Conservation (phyloP, 2,888 invertebrate species). For the Maniola hyperantus region DNA sequence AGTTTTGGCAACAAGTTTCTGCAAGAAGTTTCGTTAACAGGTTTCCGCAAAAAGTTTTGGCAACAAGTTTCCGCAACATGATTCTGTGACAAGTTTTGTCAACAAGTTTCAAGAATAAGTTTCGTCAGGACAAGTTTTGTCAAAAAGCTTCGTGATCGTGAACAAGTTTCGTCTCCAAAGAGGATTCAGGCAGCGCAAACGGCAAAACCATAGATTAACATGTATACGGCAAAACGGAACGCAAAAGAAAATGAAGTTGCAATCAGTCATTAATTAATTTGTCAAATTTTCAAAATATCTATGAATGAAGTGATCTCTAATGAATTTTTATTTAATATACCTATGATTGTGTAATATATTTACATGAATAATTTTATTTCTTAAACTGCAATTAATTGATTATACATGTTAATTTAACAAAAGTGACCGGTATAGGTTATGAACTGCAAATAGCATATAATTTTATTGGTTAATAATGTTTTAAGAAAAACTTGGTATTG, state of each 20-base stretch:
- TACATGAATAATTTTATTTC: constrained; percentile 48
- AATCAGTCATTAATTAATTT: constrained; percentile 53
- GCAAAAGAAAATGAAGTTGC: constrained; percentile 52
- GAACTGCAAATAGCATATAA: constrained; percentile 51
- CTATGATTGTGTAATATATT: constrained; percentile 72
- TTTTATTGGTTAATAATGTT: constrained; percentile 56
- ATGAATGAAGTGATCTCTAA: constrained; percentile 64
- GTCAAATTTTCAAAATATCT: constrained; percentile 65
- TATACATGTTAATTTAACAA: constrained; percentile 51
- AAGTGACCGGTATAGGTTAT: constrained; percentile 72
- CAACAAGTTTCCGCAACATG: too few species aligned
- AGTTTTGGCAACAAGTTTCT: too few species aligned
- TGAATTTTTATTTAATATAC: constrained; percentile 73
- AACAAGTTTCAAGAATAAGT: too few species aligned
- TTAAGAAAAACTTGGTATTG: constrained; percentile 45
- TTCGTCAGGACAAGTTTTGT: too few species aligned
- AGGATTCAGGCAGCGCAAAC: neutral
- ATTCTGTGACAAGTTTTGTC: too few species aligned
- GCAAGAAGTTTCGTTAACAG: too few species aligned
- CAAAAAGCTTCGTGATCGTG: too few species aligned
- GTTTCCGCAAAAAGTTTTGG: too few species aligned
- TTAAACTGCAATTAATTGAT: constrained; percentile 46
- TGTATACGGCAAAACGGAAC: constrained; percentile 34
- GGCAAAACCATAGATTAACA: too few species aligned
- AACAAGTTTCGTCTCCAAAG: too few species aligned